Conservation (phyloP, 2,888 invertebrate genomes). For the Rotaria macrura region DNA sequence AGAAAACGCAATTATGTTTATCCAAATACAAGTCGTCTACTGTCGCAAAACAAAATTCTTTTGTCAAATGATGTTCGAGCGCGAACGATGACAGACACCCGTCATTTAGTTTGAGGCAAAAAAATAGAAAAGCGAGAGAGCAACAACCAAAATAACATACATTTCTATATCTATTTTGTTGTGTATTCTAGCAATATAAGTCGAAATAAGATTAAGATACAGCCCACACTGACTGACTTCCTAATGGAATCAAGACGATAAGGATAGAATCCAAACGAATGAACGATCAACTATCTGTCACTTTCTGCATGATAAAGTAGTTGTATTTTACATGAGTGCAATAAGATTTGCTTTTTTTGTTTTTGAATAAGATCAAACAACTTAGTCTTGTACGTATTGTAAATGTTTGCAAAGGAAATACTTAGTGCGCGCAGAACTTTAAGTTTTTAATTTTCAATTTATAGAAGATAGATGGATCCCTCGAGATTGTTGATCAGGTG, state of each 20-base stretch:
- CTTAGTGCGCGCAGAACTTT: neutral
- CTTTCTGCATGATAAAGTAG: neutral
- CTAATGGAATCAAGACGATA: neutral
- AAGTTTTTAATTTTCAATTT: neutral
- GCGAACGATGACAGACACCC: neutral
- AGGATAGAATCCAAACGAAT: neutral
- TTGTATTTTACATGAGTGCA: neutral
- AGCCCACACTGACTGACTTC: neutral
- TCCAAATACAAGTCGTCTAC: neutral
- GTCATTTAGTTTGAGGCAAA: neutral
- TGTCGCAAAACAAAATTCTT: neutral
- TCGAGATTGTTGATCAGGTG: neutral
- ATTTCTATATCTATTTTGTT: neutral
- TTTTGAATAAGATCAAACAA: neutral
- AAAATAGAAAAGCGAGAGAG: neutral
- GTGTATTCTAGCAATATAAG: neutral
- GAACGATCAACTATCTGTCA: neutral
- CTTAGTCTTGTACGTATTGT: neutral
- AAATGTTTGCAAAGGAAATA: too few relatives aligned
- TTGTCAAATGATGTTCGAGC: neutral
- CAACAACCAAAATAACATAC: neutral
- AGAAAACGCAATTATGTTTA: constrained; percentile 2
- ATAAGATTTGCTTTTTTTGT: neutral
- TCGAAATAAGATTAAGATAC: neutral
- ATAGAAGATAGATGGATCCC: neutral